phyloP scores from a whole-genome alignment of 2,797 vertebrate genomes.

The Aplochiton taeniatus region DNA sequence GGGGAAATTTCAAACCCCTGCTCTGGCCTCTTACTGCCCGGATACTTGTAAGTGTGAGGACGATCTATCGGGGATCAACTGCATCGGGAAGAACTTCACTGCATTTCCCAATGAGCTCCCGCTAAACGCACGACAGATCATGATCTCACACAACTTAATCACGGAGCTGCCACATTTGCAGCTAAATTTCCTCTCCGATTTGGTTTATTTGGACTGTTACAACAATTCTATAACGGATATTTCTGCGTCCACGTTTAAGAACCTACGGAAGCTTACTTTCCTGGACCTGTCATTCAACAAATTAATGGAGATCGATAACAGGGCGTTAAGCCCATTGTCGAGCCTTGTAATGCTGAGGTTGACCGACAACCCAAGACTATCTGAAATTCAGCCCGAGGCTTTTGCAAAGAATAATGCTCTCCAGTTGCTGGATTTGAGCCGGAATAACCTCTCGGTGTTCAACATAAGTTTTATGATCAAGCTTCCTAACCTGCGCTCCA shows the following conservation, averaged over 20 bases:
- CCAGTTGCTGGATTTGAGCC: constrained; percentile 84
- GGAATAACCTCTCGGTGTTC: constrained; percentile 80
- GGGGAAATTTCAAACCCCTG: constrained; percentile 61
- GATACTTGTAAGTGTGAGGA: constrained; percentile 81
- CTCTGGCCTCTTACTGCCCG: constrained; percentile 71
- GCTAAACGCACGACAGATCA: constrained; percentile 85
- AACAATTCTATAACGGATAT: constrained; percentile 82
- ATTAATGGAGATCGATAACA: constrained; percentile 77
- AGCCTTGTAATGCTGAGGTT: constrained; percentile 87
- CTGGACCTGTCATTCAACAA: constrained; percentile 90
- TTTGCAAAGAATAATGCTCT: constrained; percentile 84
- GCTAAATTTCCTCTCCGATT: constrained; percentile 86
- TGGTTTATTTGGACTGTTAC: constrained; percentile 89
- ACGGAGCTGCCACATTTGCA: constrained; percentile 80
- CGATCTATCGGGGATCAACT: constrained; percentile 81
- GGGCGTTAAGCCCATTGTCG: constrained; percentile 82
- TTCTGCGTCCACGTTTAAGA: constrained; percentile 86
- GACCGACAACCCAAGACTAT: constrained; percentile 85
- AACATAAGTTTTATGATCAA: constrained; percentile 74
- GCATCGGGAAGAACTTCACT: constrained; percentile 76
- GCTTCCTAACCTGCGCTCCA: constrained; percentile 75
- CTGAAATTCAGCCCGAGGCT: constrained; percentile 77
- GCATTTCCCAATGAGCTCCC: constrained; percentile 81
- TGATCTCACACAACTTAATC: constrained; percentile 82
- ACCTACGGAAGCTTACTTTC: constrained; percentile 83